Percentiles rank a stretch among this genome's conserved stretches.
phyloP scores from a whole-genome alignment of 1,140 invertebrate genomes.

The Drosophila funebris region DNA sequence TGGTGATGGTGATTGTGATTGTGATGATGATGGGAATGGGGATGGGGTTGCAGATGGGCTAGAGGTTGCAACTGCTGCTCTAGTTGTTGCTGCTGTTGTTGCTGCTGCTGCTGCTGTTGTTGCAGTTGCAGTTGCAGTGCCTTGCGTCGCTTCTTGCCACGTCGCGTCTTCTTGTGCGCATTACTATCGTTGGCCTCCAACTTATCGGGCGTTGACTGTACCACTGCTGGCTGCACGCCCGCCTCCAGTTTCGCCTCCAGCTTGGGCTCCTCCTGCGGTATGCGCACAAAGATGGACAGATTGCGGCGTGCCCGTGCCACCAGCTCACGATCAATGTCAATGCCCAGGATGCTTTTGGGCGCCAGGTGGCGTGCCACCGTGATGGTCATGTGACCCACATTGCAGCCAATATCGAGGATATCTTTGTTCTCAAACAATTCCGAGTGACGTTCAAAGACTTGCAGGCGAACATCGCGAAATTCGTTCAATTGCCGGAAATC shows the following conservation, averaged over 20 bases:
- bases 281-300: constrained; percentile 75
- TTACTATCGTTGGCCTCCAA: background rate
- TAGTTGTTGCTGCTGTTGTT: background rate
- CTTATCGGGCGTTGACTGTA: constrained; percentile 8
- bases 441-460: constrained; percentile 89
- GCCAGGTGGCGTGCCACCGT: constrained; percentile 93
- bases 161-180: constrained; percentile 58
- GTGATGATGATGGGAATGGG: constrained; percentile 1
- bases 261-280: constrained; percentile 56
- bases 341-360: constrained; percentile 94
- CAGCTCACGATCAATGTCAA: constrained; percentile 97
- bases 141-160: constrained; percentile 60
- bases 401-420: constrained; percentile 98
- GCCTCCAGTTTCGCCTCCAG: constrained; percentile 19
- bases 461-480: constrained; percentile 92
- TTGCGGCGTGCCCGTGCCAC: constrained; percentile 86
- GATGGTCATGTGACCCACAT: constrained; percentile 96
- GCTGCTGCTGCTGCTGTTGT: background rate
- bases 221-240: background rate
- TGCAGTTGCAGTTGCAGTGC: constrained; percentile 25
- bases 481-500: constrained; percentile 94
- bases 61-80: background rate
- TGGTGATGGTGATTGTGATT: background rate
- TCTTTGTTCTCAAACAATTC: constrained; percentile 95
- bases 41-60: background rate